A percentile compares a stretch with the other conserved stretches of the same genome.
Evolutionary conservation across 2,113 vertebrate genomes (phyloP).

Genomic region (Syngnathus floridae): DNA sequence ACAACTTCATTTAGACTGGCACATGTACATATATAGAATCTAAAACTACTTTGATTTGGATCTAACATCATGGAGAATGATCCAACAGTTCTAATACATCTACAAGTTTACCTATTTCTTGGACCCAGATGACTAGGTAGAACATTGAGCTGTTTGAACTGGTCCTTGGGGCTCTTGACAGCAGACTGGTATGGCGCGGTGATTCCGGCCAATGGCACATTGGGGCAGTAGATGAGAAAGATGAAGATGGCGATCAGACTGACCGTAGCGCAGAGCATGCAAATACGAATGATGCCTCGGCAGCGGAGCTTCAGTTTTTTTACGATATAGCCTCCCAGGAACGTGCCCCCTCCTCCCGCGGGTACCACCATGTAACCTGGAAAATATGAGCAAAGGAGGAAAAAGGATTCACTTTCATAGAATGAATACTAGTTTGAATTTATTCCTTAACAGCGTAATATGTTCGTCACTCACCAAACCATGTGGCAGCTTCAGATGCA

Average conservation of each 20-base stretch:
- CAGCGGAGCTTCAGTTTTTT: conserved; percentile 88
- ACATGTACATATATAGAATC: no score
- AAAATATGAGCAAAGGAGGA: background rate
- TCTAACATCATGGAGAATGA: background rate
- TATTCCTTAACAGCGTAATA: background rate
- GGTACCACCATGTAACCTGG: conserved; percentile 90
- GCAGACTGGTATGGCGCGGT: conserved; percentile 66
- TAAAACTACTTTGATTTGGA: background rate
- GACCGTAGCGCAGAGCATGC: conserved; percentile 74
- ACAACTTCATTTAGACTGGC: no score
- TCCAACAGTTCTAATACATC: background rate
- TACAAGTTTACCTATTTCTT: conserved; percentile 26
- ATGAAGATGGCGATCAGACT: conserved; percentile 78
- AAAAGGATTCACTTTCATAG: background rate
- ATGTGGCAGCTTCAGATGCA: conserved; percentile 85
- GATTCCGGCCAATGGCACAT: conserved; percentile 84
- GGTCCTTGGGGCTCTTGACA: conserved; percentile 17
- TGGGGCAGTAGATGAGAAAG: conserved; percentile 85
- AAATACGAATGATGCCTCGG: conserved; percentile 80
- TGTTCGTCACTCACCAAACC: conserved; percentile 79
- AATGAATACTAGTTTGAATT: background rate
- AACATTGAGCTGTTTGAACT: conserved; percentile 19
- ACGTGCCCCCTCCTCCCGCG: conserved; percentile 87
- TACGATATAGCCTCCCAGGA: conserved; percentile 90
- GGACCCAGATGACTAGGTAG: background rate